Evolutionary conservation across 2,113 vertebrate species (phyloP), one percentile per base, ranked within the genome.

Genomic region (Platycercus adscitus): DNA sequence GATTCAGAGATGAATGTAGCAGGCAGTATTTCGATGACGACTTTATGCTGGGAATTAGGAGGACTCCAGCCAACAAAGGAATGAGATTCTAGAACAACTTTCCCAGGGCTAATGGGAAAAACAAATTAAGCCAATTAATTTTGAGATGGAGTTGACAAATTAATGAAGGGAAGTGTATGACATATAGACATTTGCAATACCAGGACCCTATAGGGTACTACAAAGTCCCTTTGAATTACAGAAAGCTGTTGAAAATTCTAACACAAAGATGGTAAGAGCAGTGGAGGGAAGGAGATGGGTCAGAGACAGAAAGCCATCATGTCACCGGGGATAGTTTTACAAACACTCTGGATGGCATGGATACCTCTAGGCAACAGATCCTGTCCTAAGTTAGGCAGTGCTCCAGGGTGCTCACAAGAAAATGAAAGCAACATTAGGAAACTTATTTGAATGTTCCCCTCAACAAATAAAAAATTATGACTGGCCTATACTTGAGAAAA

Each of bases 71-170:
- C 81, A 92, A 76, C 29, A 93, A 81, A 68, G 26, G 56, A 85
- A 94, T 68, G 44, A 94, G 65, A 81, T 85, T 79, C 52, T 94
- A 85, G n/a, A 93, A 66, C 26, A 87, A 24, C 33, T 79, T 93
- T 94, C 56, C 64, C 25, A 58, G 81, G 47, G 65, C 64, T 81
- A 56, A 41, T 75, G n/a, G 61, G 39, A 64, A 26, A 87, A 92
- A 73, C 11, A 79, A 88, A 78, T 63, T 28, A 94, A 86, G 56
- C 9, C 61, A 81, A 85, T 60, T 47, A 75, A 71, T 75, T 91
- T 68, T 93, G 55, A 86, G 46, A 35, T 15, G 13, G 49, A 82
- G 26, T 50, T 90, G 68, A 86, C 25, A 91, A 94, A 94, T 81
- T 83, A 90, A 49, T 46, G 68, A 86, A 76, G 39, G 55, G 50